phyloP scores from a whole-genome alignment of 2,113 vertebrate genomes.

The Hystrix cristata region DNA sequence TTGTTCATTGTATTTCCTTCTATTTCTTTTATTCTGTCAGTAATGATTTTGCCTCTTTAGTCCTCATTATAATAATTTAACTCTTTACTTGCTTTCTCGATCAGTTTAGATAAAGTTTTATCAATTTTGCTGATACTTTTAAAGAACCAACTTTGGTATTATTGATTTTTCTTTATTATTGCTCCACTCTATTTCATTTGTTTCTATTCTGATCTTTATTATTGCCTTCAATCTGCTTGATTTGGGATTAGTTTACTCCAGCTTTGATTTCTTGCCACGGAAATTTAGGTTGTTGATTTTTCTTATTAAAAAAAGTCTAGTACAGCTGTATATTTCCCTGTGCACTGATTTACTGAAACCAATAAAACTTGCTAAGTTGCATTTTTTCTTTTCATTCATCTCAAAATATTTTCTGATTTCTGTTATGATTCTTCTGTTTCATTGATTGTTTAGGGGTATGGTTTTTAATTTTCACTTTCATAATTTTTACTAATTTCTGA shows the following conservation, averaged over 20 bases:
- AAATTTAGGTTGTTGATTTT: background rate
- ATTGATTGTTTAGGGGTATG: background rate
- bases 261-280: conserved; percentile 6
- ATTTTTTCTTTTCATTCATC: conserved; percentile 22
- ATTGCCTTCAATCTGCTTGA: background rate
- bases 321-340: background rate
- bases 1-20: background rate
- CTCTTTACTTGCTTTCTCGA: background rate
- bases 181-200: background rate
- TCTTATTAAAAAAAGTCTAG: background rate
- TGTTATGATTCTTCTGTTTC: background rate
- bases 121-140: background rate
- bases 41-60: background rate
- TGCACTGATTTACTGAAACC: background rate
- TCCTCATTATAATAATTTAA: conserved; percentile 18
- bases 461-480: background rate
- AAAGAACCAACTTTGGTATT: background rate
- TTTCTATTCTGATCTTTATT: background rate
- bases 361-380: background rate
- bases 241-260: conserved; percentile 21
- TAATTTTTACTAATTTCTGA: conserved; percentile 6
- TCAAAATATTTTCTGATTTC: background rate
- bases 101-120: background rate
- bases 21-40: background rate
- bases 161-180: conserved; percentile 2